Base-by-base conservation (phyloP, 2,888 invertebrate genomes). In the Agrotis exclamationis region DNA sequence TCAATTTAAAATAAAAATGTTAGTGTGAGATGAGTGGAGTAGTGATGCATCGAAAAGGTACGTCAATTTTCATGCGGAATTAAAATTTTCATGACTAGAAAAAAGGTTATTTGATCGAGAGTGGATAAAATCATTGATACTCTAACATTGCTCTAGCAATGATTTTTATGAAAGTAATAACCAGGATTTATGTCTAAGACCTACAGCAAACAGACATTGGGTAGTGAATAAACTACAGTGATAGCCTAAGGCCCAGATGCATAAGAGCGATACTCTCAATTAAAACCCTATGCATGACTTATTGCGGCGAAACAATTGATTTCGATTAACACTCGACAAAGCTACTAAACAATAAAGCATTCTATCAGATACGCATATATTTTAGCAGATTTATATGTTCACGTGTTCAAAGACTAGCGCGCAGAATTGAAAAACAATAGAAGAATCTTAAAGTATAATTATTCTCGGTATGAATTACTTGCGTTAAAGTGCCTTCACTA, bases 301-400 rank as follows among this genome's bases (percentile, higher is more conserved):
- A 96, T 91, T 87, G 92, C 90, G 64, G 85, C 88, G 89, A 93
- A 95, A 95, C 96, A 95, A 96, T 95, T 94, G 95, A 92, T 92
- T 94, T 94, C 93, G 92, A 95, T 95, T 95, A 95, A 93, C 91
- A 92, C 92, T 91, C 92, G 88, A 90, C 92, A 92, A 91, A 89
- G 92, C 92, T 93, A 91, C 93, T 91, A 93, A 92, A 91, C 93
- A 90, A 93, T 93, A 93, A 92, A 92, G 84, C 91, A 92, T 92
- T 90, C 85, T 88, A 88, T 80, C 70, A 63, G 79, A 83, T 82
- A 82, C 74, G 76, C 73, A 87, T 85, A 80, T 72, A 78, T 78
- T 82, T 72, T 72, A 76, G 73, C 60, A 79, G 80, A 82, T 82
- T 82, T 83, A 85, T 86, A 76, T 78, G 79, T 74, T 84, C 80